These are phyloP conservation scores for Tribolium freemani DNA, from an alignment of 2,888 invertebrate species.

Conservation along the genomic window DNA sequence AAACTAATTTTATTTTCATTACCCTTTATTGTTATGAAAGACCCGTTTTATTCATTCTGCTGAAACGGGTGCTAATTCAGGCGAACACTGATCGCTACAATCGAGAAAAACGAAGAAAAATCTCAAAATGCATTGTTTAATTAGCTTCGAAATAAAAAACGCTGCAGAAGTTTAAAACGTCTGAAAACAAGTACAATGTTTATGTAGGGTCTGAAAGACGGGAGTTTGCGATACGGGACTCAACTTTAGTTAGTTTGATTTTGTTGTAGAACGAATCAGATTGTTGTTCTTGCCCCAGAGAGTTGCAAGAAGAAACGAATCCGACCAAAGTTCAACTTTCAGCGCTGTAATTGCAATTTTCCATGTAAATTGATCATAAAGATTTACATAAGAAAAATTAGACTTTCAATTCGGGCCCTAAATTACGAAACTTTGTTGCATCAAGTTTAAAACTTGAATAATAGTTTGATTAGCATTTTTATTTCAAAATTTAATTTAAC, in stretches of 20 bases:
- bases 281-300: slow-evolving; percentile 34
- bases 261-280: slow-evolving; percentile 37
- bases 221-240: slow-evolving; percentile 24
- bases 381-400: slow-evolving; percentile 4
- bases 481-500: not conserved
- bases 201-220: slow-evolving; percentile 8
- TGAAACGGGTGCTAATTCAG: slow-evolving; percentile 6
- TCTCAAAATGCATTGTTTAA: no score
- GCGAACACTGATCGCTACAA: no score
- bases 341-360: slow-evolving; percentile 18
- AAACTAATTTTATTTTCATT: slow-evolving; percentile 51
- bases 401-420: not conserved
- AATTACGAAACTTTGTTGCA: not conserved
- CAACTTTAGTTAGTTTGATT: slow-evolving; percentile 39
- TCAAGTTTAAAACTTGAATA: no score
- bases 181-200: slow-evolving; percentile 18
- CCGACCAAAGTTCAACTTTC: slow-evolving; percentile 8
- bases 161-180: not conserved
- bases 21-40: slow-evolving; percentile 26
- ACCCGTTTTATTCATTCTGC: slow-evolving; percentile 10
- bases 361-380: slow-evolving; percentile 17
- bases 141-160: not conserved
- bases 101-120: no score
- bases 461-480: not conserved
- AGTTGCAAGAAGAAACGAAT: slow-evolving; percentile 26